A percentile compares a stretch with the other conserved stretches of the same genome.
phyloP scores from a whole-genome alignment of 2,888 invertebrate genomes.

The Stenchaetothrips biformis region DNA sequence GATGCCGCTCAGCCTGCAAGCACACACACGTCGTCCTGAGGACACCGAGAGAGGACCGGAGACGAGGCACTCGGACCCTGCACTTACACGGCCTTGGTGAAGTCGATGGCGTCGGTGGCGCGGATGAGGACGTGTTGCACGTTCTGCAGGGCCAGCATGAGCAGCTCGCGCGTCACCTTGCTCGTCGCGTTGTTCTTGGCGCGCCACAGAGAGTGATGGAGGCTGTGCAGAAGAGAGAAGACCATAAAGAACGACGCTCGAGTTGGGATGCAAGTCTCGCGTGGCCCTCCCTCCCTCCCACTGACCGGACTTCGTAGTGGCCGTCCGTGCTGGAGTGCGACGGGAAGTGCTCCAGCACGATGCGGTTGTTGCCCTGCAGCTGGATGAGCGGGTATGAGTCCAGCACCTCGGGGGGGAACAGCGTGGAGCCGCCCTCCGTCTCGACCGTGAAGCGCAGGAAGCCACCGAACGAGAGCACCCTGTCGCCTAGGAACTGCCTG shows the following conservation, averaged over 20 bases:
- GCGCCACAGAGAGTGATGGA: constrained; percentile 78
- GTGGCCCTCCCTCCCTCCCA: background rate
- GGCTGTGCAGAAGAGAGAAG: constrained; percentile 41
- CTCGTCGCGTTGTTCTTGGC: constrained; percentile 52
- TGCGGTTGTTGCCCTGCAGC: constrained; percentile 67
- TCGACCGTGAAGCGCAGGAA: constrained; percentile 68
- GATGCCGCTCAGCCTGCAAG: constrained; percentile 63
- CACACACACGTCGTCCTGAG: constrained; percentile 37
- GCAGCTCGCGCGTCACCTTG: constrained; percentile 63
- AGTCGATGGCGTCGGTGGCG: constrained; percentile 61
- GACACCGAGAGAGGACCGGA: background rate
- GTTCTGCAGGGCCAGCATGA: constrained; percentile 91
- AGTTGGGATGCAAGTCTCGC: background rate
- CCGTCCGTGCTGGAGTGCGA: constrained; percentile 45
- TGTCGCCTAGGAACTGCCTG: constrained; percentile 75
- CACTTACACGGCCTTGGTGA: constrained; percentile 54
- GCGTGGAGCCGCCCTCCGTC: constrained; percentile 60
- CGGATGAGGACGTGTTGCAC: constrained; percentile 74
- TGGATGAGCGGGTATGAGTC: constrained; percentile 73
- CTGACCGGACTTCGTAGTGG: constrained; percentile 51
- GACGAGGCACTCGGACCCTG: no score
- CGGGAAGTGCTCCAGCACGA: constrained; percentile 69
- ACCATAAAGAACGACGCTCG: constrained; percentile 22
- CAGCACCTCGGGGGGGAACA: constrained; percentile 50
- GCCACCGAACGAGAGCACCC: constrained; percentile 86